Evolutionary conservation across 37 sponge, comb jelly and placozoan species (phyloP).

Genomic region (Ianthella basta): DNA sequence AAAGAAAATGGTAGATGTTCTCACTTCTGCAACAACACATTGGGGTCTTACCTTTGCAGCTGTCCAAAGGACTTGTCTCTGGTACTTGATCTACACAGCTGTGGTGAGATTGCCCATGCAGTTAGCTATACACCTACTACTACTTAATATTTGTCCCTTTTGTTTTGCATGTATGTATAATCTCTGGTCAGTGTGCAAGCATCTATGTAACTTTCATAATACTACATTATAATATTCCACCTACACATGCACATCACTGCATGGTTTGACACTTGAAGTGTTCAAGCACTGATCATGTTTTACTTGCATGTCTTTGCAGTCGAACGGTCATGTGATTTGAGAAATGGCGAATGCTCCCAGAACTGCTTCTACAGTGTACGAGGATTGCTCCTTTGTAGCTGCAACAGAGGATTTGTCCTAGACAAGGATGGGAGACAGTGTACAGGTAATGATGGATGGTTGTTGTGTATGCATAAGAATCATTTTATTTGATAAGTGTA

Average conservation of each 20-base stretch:
- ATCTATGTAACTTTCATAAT: no score
- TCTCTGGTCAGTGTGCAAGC: no score
- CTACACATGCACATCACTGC: not conserved
- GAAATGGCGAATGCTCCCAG: not conserved
- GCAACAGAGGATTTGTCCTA: not conserved
- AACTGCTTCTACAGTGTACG: not conserved
- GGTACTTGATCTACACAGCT: not conserved
- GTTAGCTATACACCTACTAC: no score
- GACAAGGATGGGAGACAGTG: not conserved
- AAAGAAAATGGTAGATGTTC: not conserved
- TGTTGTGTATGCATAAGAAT: not conserved
- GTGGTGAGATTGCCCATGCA: not conserved
- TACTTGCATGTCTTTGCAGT: not conserved
- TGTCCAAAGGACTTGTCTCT: not conserved
- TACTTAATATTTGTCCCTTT: no score
- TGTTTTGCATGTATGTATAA: no score
- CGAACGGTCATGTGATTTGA: not conserved
- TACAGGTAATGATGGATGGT: not conserved
- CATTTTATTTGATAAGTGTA: no score
- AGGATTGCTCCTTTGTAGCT: not conserved
- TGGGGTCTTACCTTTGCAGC: not conserved
- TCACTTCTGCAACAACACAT: not conserved
- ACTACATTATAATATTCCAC: not conserved
- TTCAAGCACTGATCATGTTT: not conserved
- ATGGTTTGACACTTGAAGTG: not conserved